phyloP scores from a whole-genome alignment of 2,113 vertebrate genomes.

The Trematocara macrostoma region DNA sequence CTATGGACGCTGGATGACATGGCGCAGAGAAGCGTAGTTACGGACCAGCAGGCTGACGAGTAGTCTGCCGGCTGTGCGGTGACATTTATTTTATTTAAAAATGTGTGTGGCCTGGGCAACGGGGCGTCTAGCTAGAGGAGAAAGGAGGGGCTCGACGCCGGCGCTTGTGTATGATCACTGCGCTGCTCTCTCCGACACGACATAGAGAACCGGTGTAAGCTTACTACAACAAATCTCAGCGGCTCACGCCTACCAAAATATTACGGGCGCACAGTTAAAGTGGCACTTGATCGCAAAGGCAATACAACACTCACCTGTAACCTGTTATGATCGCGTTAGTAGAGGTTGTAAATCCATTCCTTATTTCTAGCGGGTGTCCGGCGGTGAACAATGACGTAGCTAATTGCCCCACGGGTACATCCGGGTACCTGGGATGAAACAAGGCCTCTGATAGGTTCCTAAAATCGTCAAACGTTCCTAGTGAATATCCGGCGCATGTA shows the following conservation, averaged over 20 bases:
- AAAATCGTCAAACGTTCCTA: constrained; percentile 17
- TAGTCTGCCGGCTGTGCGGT: not conserved
- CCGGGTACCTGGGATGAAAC: constrained; percentile 70
- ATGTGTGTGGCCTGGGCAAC: not conserved
- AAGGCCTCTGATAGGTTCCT: constrained; percentile 40
- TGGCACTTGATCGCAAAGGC: not conserved
- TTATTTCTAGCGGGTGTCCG: constrained; percentile 77
- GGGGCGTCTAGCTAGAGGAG: not conserved
- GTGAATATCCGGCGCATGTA: constrained; percentile 46
- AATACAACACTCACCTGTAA: constrained; percentile 60
- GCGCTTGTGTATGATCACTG: constrained; percentile 35
- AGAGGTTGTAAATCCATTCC: constrained; percentile 74
- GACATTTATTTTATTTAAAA: not conserved
- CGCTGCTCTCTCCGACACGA: constrained; percentile 64
- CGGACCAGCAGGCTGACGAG: fast-evolving
- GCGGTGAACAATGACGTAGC: constrained; percentile 84
- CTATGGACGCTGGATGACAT: not conserved
- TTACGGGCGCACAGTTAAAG: not conserved
- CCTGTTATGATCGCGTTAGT: constrained; percentile 65
- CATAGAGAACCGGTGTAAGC: constrained; percentile 62
- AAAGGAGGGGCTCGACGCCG: constrained; percentile 71
- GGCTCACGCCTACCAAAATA: not conserved
- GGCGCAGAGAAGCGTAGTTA: not conserved
- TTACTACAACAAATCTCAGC: constrained; percentile 10
- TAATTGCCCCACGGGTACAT: constrained; percentile 76